Conservation (phyloP, 2,888 invertebrate species). For the Ochropacha duplaris region DNA sequence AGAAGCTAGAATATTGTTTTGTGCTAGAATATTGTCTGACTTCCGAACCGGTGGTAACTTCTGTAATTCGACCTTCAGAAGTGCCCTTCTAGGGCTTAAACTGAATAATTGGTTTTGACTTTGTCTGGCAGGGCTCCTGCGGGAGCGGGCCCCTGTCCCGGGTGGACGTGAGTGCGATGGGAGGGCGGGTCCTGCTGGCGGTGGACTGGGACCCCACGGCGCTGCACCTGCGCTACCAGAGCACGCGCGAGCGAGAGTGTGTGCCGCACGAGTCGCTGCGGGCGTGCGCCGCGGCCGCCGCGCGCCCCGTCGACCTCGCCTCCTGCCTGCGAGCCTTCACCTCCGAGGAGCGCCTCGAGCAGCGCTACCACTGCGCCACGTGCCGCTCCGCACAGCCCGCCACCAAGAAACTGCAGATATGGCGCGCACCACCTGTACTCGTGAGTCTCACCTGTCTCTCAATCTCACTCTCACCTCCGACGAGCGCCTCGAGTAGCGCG, state of each 20-base stretch:
- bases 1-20: too few relatives aligned
- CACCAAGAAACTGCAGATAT: slow-evolving; percentile 95
- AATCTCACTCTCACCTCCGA: too few relatives aligned
- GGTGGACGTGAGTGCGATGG: slow-evolving; percentile 29
- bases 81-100: too few relatives aligned
- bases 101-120: too few relatives aligned
- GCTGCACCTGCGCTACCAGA: slow-evolving; percentile 93
- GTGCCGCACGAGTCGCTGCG: slow-evolving; percentile 89
- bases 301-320: slow-evolving; percentile 92
- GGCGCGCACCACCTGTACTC: slow-evolving; percentile 94
- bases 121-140: slow-evolving; percentile 20
- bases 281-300: slow-evolving; percentile 75
- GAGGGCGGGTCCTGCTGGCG: slow-evolving; percentile 80
- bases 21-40: too few relatives aligned
- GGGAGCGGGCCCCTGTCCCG: slow-evolving; percentile 30
- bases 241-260: slow-evolving; percentile 89
- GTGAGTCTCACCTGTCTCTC: slow-evolving; percentile 52
- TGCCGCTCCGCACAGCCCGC: slow-evolving; percentile 93
- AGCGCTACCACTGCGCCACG: slow-evolving; percentile 92
- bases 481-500: too few relatives aligned
- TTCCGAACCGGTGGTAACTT: too few relatives aligned
- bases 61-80: too few relatives aligned
- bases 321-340: slow-evolving; percentile 95
- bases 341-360: slow-evolving; percentile 92
- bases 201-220: slow-evolving; percentile 98